Base-by-base conservation (phyloP, 2,113 vertebrate genomes). In the Gnathonemus echidnorhynchus region DNA sequence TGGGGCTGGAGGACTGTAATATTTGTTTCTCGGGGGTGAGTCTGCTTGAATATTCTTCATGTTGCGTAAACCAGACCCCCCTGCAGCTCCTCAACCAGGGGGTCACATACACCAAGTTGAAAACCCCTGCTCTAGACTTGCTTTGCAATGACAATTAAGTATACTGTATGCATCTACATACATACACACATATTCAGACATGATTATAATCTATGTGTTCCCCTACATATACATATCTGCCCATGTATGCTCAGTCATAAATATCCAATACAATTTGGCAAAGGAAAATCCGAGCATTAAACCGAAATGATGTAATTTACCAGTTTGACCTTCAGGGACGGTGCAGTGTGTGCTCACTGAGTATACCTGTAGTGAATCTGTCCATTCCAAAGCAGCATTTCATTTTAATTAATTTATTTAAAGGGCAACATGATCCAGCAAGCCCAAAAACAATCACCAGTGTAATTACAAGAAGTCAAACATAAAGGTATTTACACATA, bases 401-500 rank as follows among this genome's bases (percentile, higher is more conserved):
- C 46, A 74, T 74, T 90, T 35, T 90, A 56, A 87, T 90, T 77
- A 85, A 91, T 66, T 86, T 90, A 53, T 66, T 90, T 87, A 91
- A 49, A 62, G 90, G 88, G 90, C 52, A 77, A 86, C 84, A 90
- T 74, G 80, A 90, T 90, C 90, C 92, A 88, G 89, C 91, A 92
- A 90, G 90, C 88, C 90, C 88, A 74, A 83, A 86, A 66, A 90
- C 92, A 49, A 87, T 91, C 88, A 91, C 94, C 95, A 95, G 95
- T 95, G 94, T 94, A 92, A 93, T 92, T 90, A 94, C 91, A 94
- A 92, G 91, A 91, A 90, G 88, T 88, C 84, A 90, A 88, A 88
- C 91, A 86, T 88, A 88, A 94, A 90, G 91, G 88, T 95, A 95
- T 96, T 86, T 95, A 96, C 94, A 95, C 89, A 94, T 94, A 94